Conservation (phyloP, 30 jellyfish, hydroid and myxozoan genomes). For the Rhopilema esculentum region DNA sequence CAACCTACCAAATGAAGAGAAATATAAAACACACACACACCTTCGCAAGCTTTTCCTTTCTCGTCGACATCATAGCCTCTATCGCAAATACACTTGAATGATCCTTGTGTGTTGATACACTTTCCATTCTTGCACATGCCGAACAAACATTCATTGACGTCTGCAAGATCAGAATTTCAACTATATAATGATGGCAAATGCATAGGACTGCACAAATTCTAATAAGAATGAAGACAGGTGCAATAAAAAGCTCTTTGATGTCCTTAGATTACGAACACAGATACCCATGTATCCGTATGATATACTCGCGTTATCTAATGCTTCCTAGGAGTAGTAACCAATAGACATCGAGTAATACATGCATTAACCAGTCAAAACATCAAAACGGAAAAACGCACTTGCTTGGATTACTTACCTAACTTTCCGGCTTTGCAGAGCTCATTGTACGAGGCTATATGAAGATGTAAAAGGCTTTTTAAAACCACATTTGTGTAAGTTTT, state of each 20-base stretch:
- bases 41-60: conserved; percentile 80
- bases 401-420: conserved; percentile 28
- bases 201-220: background rate
- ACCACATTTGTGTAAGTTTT: too few relatives aligned
- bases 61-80: conserved; percentile 77
- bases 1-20: too few relatives aligned
- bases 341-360: background rate
- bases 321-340: too few relatives aligned
- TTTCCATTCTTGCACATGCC: conserved; percentile 90
- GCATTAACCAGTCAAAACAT: too few relatives aligned
- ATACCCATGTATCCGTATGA: too few relatives aligned
- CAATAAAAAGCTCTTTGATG: too few relatives aligned
- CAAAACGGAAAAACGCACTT: background rate
- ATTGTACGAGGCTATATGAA: conserved; percentile 56
- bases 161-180: conserved; percentile 30
- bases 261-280: too few relatives aligned
- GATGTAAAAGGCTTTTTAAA: too few relatives aligned
- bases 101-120: conserved; percentile 93
- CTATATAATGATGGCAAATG: background rate
- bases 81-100: conserved; percentile 88
- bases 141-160: conserved; percentile 83
- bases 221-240: too few relatives aligned
- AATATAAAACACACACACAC: conserved; percentile 32
- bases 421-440: conserved; percentile 55
- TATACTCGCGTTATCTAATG: too few relatives aligned